phyloP scores from a whole-genome alignment of 1,140 invertebrate species.

The Drosophila subpulchrella region DNA sequence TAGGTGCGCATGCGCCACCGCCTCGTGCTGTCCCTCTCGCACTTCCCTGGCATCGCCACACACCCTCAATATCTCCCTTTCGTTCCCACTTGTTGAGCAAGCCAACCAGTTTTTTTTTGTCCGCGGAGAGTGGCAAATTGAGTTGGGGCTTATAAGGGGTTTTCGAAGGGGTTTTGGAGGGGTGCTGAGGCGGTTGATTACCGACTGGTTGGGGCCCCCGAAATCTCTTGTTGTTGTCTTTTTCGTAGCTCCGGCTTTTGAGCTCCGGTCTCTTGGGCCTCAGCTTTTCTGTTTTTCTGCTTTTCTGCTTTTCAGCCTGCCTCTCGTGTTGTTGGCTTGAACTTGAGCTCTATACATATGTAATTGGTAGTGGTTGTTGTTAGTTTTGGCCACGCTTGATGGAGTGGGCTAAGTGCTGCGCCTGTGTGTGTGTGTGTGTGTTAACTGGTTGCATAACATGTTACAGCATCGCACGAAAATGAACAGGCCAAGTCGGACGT shows the following conservation, averaged over 20 bases:
- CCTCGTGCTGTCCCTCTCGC: constrained; percentile 13
- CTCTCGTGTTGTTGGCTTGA: constrained; percentile 75
- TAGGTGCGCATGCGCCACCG: constrained; percentile 43
- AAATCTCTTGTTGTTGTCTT: constrained; percentile 36
- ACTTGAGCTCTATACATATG: constrained; percentile 85
- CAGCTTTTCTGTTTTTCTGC: constrained; percentile 22
- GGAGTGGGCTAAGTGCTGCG: constrained; percentile 41
- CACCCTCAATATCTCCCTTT: constrained; percentile 12
- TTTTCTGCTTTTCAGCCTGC: constrained; percentile 5
- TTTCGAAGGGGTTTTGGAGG: constrained; percentile 5
- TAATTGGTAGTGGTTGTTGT: constrained; percentile 54
- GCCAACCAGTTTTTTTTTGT: constrained; percentile 48
- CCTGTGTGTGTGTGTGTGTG: constrained; percentile 41
- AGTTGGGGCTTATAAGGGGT: constrained; percentile 1
- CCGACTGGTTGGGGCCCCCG: background rate
- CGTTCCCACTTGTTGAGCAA: constrained; percentile 38
- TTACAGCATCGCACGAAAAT: constrained; percentile 80
- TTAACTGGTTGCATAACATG: constrained; percentile 77
- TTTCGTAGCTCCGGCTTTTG: constrained; percentile 22
- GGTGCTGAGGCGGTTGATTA: constrained; percentile 7
- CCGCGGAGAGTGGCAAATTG: constrained; percentile 19
- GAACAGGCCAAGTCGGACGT: constrained; percentile 55
- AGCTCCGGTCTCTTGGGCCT: constrained; percentile 15
- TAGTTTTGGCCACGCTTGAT: constrained; percentile 48
- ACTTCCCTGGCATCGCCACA: background rate